Evolutionary conservation across 2,797 vertebrate species (phyloP), one percentile per base, ranked within the genome.

Genomic region (Philypnodon macrostomus): DNA sequence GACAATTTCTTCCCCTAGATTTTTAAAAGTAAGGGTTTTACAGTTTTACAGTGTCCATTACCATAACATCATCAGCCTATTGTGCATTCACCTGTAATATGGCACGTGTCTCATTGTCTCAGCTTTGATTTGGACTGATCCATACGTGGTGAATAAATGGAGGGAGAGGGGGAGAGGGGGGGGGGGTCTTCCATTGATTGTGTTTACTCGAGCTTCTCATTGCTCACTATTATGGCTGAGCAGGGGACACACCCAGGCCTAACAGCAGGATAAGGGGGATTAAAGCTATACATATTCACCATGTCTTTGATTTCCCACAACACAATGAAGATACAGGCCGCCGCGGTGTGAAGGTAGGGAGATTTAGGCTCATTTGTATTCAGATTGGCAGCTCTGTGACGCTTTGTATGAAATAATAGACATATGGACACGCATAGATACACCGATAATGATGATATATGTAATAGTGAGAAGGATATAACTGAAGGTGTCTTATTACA

Each of bases 131-230:
- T 55, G 59, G 75, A 67, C 57, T 72, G 72, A 79, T 75, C 24
- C 54, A 76, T 73, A 58, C 63, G 49, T 59, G 70, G 49, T 34
- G 72, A 53, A 39, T 63, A 46, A 69, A 65, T 37, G 49, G 38
- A n/a, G n/a, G n/a, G n/a, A n/a, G n/a, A n/a, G 33, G 42, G 52
- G 67, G 47, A 12, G 59, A 39, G 47, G 64, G 53, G 14, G n/a
- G 36, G 66, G 67, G 60, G 69, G 53, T 85, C 78, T 80, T 74
- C 76, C 82, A 88, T 89, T 89, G 89, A 90, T 89, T 88, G 84
- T 88, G 85, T 90, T 91, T 88, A 87, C 80, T 91, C 81, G 80
- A 80, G 88, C 87, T 79, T 86, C 86, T 89, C 82, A 89, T 89
- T 83, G 86, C 85, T 80, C 82, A 83, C 87, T 84, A 87, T 87